A percentile compares a stretch with the other conserved stretches of the same genome.
Evolutionary conservation across 2,797 vertebrate species (phyloP).

Genomic region (Denticeps clupeoides): DNA sequence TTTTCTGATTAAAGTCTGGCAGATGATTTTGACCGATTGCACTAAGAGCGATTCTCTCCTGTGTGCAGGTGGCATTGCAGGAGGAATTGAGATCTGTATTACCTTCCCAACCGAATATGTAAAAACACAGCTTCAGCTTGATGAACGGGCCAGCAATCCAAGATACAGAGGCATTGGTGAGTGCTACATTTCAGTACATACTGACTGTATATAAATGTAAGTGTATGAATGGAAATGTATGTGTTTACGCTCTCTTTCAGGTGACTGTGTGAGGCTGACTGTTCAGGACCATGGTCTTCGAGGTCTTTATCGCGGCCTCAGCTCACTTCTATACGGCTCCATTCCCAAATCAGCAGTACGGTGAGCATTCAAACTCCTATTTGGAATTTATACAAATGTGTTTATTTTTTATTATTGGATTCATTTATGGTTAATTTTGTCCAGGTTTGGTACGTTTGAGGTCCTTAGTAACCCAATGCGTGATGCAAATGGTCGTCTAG

Average conservation of each 20-base stretch:
- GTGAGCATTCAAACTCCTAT: conserved; percentile 34
- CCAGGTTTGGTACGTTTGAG: conserved; percentile 68
- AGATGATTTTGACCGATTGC: too few species aligned
- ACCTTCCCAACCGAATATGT: conserved; percentile 70
- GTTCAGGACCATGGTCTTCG: conserved; percentile 65
- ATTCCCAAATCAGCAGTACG: conserved; percentile 71
- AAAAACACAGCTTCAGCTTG: conserved; percentile 68
- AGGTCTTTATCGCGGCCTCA: conserved; percentile 67
- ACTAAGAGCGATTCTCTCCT: background rate
- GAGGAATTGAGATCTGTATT: conserved; percentile 65
- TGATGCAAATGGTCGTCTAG: conserved; percentile 56
- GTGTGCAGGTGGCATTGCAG: conserved; percentile 57
- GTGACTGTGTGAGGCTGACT: conserved; percentile 64
- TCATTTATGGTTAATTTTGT: too few species aligned
- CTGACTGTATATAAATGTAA: too few species aligned
- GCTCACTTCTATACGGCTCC: conserved; percentile 66
- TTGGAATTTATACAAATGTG: background rate
- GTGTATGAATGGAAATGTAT: conserved; percentile 5
- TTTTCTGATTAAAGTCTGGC: too few species aligned
- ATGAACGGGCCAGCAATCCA: conserved; percentile 59
- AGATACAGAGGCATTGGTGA: conserved; percentile 63
- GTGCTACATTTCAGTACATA: background rate
- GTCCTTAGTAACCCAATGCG: conserved; percentile 65
- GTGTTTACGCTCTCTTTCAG: conserved; percentile 31
- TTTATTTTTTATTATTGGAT: too few species aligned